A percentile compares a stretch with the other conserved stretches of the same genome.
These are phyloP conservation scores for Eupithecia dodoneata DNA, from an alignment of 2,888 invertebrate species.

Conservation along the genomic window DNA sequence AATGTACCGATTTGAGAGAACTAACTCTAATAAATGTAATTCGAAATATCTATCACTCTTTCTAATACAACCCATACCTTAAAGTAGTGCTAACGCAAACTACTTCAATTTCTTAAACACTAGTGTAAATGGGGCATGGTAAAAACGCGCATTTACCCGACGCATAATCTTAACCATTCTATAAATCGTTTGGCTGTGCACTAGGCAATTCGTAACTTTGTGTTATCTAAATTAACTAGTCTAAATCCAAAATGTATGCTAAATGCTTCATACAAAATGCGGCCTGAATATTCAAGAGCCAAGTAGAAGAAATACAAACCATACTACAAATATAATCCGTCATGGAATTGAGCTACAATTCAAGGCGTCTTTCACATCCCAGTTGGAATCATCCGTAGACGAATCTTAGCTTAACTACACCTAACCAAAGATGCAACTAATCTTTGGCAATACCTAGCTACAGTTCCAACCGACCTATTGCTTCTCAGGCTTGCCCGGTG, in stretches of 20 bases:
- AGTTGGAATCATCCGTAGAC: not conserved
- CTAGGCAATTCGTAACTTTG: not conserved
- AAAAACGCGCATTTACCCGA: not conserved
- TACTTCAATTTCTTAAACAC: not conserved
- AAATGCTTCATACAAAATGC: not conserved
- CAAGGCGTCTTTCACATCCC: slow-evolving; percentile 9
- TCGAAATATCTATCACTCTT: slow-evolving; percentile 1
- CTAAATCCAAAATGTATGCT: slow-evolving; percentile 1
- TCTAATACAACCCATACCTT: not conserved
- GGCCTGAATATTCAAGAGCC: not conserved
- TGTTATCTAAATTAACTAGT: not conserved
- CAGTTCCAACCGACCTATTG: slow-evolving; percentile 9
- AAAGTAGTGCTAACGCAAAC: not conserved
- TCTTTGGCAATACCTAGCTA: slow-evolving; percentile 30
- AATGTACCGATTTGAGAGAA: slow-evolving; percentile 34
- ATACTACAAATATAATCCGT: slow-evolving; percentile 2
- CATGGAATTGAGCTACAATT: slow-evolving; percentile 13
- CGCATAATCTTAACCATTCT: not conserved
- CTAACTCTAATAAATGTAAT: slow-evolving; percentile 5
- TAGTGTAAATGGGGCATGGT: not conserved
- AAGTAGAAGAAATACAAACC: slow-evolving; percentile 31
- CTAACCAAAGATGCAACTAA: slow-evolving; percentile 17
- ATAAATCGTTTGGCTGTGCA: not conserved
- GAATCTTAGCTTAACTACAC: slow-evolving; percentile 2
- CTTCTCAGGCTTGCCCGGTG: slow-evolving; percentile 37